Evolutionary conservation across 2,888 invertebrate species (phyloP), one percentile per base, ranked within the genome.

Genomic region (Caenorhabditis sp.): DNA sequence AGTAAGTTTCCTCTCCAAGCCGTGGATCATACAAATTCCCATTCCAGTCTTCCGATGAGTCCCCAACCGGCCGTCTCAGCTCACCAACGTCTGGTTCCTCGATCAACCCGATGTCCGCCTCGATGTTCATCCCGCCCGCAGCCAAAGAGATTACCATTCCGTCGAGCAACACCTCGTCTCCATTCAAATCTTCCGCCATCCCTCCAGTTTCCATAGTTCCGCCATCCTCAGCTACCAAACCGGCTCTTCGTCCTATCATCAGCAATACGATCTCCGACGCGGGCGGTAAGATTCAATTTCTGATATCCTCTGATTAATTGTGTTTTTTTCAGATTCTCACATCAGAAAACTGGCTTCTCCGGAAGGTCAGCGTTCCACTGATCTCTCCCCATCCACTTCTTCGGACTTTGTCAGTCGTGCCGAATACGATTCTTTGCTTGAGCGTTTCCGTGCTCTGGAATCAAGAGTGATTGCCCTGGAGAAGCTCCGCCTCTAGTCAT

Each of bases 361-460:
- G 9, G 74, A 76, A 20, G 50, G 35, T 8, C 64, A 37, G 26
- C 56, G 53, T 13, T 61, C 76, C 6, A 35, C 55, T 18, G 60
- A 67, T n/a, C 9, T 22, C 9, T 24, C 40, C 2, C 2, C 53
- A 35, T 26, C 68, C 8, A 37, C 56, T 1, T 28, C 56, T 1
- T 67, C 80, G 13, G 82, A 74, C 1, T 82, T 69, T 50, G 79
- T 83, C 26, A 58, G 74, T 15, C 70, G 83, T 4, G 72, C 69
- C 18, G 83, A 83, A 22, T 77, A 80, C 37, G 72, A 83, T 51
- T 64, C 53, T 0, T 51, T 83, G 13, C 61, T 80, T 18, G 77
- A 77, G n/a, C 62, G 77, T 2, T 60, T 83, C 67, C 58, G 65
- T 26, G 67, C 55, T 4, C 47, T 83, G 1, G 83, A 83, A 61